phyloP scores from a whole-genome alignment of 2,113 vertebrate genomes.

The Chamaea fasciata region DNA sequence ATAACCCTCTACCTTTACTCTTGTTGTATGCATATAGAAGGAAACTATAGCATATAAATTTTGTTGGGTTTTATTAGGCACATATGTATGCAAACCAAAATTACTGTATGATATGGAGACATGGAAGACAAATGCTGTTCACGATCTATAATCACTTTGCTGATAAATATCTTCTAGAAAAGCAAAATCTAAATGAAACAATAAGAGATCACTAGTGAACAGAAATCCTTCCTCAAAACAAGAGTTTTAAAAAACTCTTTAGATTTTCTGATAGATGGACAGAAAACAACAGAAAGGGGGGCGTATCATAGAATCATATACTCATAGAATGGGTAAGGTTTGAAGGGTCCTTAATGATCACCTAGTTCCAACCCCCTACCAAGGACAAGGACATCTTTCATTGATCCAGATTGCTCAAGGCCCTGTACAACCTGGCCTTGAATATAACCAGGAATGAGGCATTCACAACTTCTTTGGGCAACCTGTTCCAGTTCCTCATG shows the following conservation, averaged over 20 bases:
- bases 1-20: neutral
- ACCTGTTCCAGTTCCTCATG: neutral
- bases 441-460: no score
- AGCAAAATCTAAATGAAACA: neutral
- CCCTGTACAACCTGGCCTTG: neutral
- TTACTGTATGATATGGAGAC: neutral
- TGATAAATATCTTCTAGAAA: neutral
- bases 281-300: neutral
- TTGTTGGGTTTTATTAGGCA: neutral
- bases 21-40: neutral
- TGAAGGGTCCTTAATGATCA: neutral
- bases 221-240: neutral
- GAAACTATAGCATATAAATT: neutral
- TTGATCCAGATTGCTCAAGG: neutral
- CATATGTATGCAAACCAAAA: neutral
- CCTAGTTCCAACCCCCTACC: neutral
- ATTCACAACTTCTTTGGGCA: neutral
- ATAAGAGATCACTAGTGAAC: neutral
- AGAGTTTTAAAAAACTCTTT: neutral
- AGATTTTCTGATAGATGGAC: neutral
- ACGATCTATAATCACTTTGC: neutral
- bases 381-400: neutral
- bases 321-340: neutral
- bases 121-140: neutral
- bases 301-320: neutral